Evolutionary conservation across 2,888 invertebrate genomes (phyloP).

Genomic region (Drosophila antonietae): DNA sequence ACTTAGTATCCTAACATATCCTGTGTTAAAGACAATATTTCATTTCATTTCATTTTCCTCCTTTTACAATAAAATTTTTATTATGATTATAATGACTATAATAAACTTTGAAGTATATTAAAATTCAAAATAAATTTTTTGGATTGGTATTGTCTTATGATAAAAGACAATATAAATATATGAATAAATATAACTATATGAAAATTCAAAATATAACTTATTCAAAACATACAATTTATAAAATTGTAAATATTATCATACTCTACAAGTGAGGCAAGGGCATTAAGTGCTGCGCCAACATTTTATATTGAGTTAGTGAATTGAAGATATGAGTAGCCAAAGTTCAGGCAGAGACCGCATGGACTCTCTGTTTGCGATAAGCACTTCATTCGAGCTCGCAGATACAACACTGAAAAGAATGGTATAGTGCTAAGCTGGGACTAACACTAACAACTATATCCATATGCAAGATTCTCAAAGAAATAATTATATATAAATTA

Average conservation of each 20-base stretch:
- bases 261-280: neutral
- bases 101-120: neutral
- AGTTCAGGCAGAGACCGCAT: constrained; percentile 32
- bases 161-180: too few species aligned
- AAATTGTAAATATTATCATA: too few species aligned
- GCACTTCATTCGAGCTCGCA: constrained; percentile 1
- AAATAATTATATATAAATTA: neutral
- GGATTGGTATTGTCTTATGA: too few species aligned
- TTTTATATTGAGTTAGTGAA: neutral
- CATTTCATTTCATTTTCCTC: too few species aligned
- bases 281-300: neutral
- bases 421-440: neutral
- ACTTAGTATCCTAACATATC: neutral
- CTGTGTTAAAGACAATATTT: too few species aligned
- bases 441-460: neutral
- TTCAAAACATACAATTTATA: neutral
- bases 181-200: too few species aligned
- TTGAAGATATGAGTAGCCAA: constrained; percentile 31
- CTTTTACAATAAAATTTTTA: too few species aligned
- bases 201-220: neutral
- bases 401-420: constrained; percentile 11
- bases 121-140: neutral
- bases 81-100: too few species aligned
- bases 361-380: constrained; percentile 47
- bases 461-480: neutral